Evolutionary conservation across 2,113 vertebrate genomes (phyloP).

Genomic region (Neolamprologus devosi): DNA sequence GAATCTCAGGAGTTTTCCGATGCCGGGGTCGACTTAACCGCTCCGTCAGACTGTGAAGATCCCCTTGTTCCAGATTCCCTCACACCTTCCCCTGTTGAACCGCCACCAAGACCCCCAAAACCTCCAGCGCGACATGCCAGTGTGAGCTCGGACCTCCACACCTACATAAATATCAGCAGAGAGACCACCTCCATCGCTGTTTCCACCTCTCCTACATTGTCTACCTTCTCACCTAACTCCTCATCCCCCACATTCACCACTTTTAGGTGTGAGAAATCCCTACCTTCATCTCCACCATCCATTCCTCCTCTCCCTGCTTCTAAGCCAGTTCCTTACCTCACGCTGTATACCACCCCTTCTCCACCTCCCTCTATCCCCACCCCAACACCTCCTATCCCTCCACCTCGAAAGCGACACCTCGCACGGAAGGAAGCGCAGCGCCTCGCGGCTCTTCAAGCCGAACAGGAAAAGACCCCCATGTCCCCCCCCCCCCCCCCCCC

Average conservation of each 20-base stretch:
- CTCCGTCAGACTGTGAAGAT: slow-evolving; percentile 71
- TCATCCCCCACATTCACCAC: slow-evolving; percentile 62
- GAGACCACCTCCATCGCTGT: slow-evolving; percentile 56
- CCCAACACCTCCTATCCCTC: slow-evolving; percentile 69
- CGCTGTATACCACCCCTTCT: slow-evolving; percentile 59
- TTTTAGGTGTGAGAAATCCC: slow-evolving; percentile 58
- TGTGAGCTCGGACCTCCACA: slow-evolving; percentile 67
- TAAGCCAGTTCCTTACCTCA: slow-evolving; percentile 54
- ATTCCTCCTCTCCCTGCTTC: slow-evolving; percentile 50
- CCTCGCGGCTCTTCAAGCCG: slow-evolving; percentile 59
- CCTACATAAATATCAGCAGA: slow-evolving; percentile 71
- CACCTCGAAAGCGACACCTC: slow-evolving; percentile 71
- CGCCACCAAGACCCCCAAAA: slow-evolving; percentile 70
- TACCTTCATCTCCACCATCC: slow-evolving; percentile 53
- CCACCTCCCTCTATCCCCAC: slow-evolving; percentile 44
- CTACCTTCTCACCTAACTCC: slow-evolving; percentile 56
- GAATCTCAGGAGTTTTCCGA: slow-evolving; percentile 75
- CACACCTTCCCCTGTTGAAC: slow-evolving; percentile 61
- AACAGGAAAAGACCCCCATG: slow-evolving; percentile 59
- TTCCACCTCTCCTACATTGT: slow-evolving; percentile 49
- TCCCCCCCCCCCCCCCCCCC: slow-evolving; percentile 68
- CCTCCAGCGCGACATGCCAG: slow-evolving; percentile 68
- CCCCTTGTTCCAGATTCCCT: slow-evolving; percentile 64
- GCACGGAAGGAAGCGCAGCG: slow-evolving; percentile 71
- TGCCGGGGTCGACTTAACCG: slow-evolving; percentile 73